Evolutionary conservation across 2,113 vertebrate species (phyloP), one percentile per base, ranked within the genome.

Genomic region (Alethe castanea): DNA sequence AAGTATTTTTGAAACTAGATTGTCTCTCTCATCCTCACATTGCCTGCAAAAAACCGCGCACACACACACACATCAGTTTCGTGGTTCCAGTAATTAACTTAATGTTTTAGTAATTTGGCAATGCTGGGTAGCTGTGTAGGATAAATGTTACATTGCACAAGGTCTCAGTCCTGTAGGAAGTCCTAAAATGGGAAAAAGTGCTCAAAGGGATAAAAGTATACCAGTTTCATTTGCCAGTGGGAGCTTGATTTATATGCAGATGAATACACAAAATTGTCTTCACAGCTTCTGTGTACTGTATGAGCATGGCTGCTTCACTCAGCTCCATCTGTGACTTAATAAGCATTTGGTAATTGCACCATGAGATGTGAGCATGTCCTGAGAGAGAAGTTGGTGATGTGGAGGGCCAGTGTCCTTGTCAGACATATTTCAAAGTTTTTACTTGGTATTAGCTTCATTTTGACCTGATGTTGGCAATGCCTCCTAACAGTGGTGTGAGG

Each of bases 301-400:
- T 65, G 71, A 86, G 44, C 2, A 0, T 29, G 60, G 38, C 9
- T 86, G 52, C 31, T 81, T 92, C 31, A 1, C 72, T 86, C 33
- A 16, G 12, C 64, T 71, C 44, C 2, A 14, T 44, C 69, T 78
- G 40, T 62, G 66, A 19, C 54, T 85, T 7, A 8, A 3, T 40
- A 31, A 50, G 26, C 11, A 0, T 56, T 35, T 3, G 2, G 2
- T 40, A 48, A 18, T 20, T 19, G 59, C 22, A 33, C 0, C 0
- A 6, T 20, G 26, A 3, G 25, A 40, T 15, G 2, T 0, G 2
- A 35, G 56, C 19, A 7, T 0, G 0, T n/a, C n/a, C 17, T 17
- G 23, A 33, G 67, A 7, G 44, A 22, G 13, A 14, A 36, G 5
- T 31, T 1, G 3, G 19, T 80, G 66, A 4, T 45, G 28, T 8